Conservation (phyloP, 1,140 invertebrate genomes). For the Drosophila pseudoananassae region DNA sequence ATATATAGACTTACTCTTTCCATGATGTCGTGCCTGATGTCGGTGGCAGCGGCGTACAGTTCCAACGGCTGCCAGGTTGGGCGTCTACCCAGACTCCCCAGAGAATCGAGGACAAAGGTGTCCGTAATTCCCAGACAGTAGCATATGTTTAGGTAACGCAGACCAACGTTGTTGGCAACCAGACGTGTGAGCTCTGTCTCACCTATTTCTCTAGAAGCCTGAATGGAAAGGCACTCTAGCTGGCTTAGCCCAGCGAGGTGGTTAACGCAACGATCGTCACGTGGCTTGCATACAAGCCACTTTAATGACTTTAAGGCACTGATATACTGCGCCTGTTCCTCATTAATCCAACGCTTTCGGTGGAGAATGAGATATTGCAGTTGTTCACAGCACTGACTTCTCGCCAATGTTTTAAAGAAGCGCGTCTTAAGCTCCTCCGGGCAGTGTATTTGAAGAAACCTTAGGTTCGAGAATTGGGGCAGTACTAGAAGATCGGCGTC, state of each 20-base stretch:
- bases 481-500: slow-evolving; percentile 62
- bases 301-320: slow-evolving; percentile 44
- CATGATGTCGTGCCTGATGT: slow-evolving; percentile 66
- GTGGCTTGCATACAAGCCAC: slow-evolving; percentile 69
- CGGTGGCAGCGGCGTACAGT: slow-evolving; percentile 63
- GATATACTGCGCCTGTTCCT: slow-evolving; percentile 63
- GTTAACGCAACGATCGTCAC: slow-evolving; percentile 51
- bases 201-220: slow-evolving; percentile 62
- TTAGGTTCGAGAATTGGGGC: slow-evolving; percentile 49
- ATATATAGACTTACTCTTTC: slow-evolving; percentile 55
- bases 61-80: slow-evolving; percentile 45
- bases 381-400: slow-evolving; percentile 22
- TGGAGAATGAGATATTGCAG: slow-evolving; percentile 61
- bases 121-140: slow-evolving; percentile 66
- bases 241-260: slow-evolving; percentile 46
- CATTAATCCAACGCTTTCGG: slow-evolving; percentile 64
- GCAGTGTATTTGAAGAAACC: slow-evolving; percentile 60
- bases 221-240: slow-evolving; percentile 61
- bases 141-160: slow-evolving; percentile 68
- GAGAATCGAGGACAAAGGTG: slow-evolving; percentile 49
- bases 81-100: slow-evolving; percentile 41
- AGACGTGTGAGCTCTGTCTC: slow-evolving; percentile 48
- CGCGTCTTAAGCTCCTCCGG: slow-evolving; percentile 58
- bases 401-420: slow-evolving; percentile 52
- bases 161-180: slow-evolving; percentile 53